These are phyloP conservation scores for Alauda arvensis DNA, from an alignment of 2,797 vertebrate species.

Conservation along the genomic window DNA sequence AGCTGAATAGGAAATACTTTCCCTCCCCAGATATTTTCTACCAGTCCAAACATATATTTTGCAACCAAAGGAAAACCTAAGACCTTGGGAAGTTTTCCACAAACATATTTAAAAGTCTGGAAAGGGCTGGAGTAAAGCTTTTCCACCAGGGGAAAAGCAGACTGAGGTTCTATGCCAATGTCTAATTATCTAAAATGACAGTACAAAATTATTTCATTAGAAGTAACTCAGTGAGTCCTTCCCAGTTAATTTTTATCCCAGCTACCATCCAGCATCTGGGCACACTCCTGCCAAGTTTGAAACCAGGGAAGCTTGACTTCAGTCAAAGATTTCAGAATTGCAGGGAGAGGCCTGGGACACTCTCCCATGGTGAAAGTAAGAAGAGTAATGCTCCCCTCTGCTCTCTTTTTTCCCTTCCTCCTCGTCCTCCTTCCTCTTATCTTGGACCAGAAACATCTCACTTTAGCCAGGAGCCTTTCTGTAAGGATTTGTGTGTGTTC, in stretches of 20 bases:
- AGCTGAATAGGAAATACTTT: background rate
- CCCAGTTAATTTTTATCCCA: background rate
- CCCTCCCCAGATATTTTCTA: background rate
- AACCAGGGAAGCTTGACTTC: background rate
- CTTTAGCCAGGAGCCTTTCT: background rate
- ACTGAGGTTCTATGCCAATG: background rate
- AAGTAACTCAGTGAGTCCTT: background rate
- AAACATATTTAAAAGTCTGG: background rate
- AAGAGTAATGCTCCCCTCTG: background rate
- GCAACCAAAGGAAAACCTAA: background rate
- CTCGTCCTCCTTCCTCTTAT: background rate
- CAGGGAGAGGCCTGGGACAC: background rate
- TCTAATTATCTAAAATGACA: background rate
- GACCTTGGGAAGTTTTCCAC: background rate
- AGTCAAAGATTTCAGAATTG: background rate
- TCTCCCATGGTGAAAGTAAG: background rate
- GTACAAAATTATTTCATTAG: background rate
- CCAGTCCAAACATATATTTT: background rate
- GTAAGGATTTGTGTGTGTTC: background rate
- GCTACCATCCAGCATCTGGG: background rate
- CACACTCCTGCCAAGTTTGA: background rate
- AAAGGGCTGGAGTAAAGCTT: background rate
- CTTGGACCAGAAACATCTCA: background rate
- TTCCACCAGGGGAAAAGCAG: background rate
- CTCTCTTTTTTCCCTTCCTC: background rate